Percentiles rank a stretch among this genome's conserved stretches.
Conservation (phyloP, 2,113 vertebrate species). For the Coptodon bakossiorum region DNA sequence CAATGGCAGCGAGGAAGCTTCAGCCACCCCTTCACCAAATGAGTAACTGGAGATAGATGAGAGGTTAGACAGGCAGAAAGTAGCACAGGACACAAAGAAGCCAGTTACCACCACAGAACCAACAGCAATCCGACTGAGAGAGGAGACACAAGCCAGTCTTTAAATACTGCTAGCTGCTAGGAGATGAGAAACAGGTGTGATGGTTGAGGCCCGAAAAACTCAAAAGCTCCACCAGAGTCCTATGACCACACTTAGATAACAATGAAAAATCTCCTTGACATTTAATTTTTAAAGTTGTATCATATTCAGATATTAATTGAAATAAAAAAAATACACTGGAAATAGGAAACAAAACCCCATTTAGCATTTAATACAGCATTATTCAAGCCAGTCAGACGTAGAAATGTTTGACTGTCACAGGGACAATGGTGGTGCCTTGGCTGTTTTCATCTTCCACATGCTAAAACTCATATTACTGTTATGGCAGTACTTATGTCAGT, state of each 20-base stretch:
- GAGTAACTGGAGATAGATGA: neutral
- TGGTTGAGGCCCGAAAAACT: neutral
- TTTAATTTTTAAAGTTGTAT: neutral
- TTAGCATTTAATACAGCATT: neutral
- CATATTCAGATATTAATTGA: neutral
- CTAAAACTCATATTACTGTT: neutral
- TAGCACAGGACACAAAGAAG: neutral
- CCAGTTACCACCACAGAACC: neutral
- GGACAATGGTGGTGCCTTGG: neutral
- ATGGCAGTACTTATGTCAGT: neutral
- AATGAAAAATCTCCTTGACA: neutral
- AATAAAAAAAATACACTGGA: rapidly evolving
- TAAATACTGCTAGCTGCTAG: neutral
- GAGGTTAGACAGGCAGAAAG: neutral
- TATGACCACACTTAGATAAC: neutral
- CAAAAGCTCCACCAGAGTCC: neutral
- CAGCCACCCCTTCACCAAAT: neutral
- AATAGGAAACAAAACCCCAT: neutral
- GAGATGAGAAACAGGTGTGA: neutral
- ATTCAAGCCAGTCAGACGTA: rapidly evolving
- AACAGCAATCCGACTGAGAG: rapidly evolving
- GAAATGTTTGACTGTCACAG: neutral
- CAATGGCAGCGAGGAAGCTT: neutral
- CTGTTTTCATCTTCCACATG: neutral
- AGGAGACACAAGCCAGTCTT: neutral